Percentiles rank a stretch among this genome's conserved stretches.
These are phyloP conservation scores for Gambelia wislizenii DNA, from an alignment of 2,797 vertebrate species.

Conservation along the genomic window DNA sequence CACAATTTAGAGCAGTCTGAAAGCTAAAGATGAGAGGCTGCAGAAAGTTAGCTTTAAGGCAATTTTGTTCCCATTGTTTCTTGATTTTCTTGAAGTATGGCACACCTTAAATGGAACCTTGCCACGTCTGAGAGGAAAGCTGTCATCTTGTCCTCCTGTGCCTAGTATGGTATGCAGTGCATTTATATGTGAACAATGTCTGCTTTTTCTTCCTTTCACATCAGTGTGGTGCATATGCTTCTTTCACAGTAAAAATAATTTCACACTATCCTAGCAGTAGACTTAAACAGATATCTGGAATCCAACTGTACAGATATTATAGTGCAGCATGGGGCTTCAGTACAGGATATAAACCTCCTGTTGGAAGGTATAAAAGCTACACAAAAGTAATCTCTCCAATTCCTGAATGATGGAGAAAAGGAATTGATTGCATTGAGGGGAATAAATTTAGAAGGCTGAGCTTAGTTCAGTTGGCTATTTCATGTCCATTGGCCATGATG, in stretches of 20 bases:
- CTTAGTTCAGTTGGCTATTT: not conserved
- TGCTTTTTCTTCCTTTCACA: not conserved
- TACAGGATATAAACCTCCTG: not conserved
- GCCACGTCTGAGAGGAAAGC: constrained; percentile 10
- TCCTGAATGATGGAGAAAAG: not conserved
- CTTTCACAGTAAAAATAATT: not conserved
- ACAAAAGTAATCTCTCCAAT: not conserved
- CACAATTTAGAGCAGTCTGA: constrained; percentile 26
- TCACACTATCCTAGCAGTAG: not conserved
- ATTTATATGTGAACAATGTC: not conserved
- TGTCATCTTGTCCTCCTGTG: not conserved
- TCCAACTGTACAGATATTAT: not conserved
- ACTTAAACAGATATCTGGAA: not conserved
- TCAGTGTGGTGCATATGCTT: not conserved
- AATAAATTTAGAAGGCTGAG: too few species aligned
- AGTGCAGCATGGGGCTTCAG: not conserved
- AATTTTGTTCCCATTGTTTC: constrained; percentile 20
- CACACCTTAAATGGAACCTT: constrained; percentile 23
- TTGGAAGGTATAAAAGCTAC: not conserved
- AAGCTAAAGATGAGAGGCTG: constrained; percentile 35
- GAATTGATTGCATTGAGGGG: not conserved
- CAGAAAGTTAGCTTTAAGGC: constrained; percentile 19
- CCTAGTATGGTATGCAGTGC: not conserved
- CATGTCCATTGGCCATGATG: not conserved
- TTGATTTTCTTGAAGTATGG: constrained; percentile 25